Evolutionary conservation across 1,140 invertebrate species (phyloP).

Genomic region (Sycophila sp.): DNA sequence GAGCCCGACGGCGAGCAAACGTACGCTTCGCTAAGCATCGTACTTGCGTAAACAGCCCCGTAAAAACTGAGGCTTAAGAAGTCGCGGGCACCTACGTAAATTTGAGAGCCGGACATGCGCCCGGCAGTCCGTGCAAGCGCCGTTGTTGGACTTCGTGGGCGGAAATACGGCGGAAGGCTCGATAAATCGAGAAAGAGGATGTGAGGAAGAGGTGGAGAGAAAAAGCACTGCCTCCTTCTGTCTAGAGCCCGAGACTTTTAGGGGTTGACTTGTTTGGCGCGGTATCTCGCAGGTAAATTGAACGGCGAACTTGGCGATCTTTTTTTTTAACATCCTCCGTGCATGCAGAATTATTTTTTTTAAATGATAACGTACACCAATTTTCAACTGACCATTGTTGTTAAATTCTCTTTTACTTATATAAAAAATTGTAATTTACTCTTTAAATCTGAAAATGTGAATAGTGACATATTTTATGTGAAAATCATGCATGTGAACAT

Average conservation of each 20-base stretch:
- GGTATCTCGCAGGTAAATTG: slow-evolving; percentile 6
- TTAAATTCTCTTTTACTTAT: too few relatives aligned
- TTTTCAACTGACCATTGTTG: too few relatives aligned
- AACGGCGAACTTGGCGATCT: background rate
- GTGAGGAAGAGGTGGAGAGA: background rate
- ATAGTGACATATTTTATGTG: too few relatives aligned
- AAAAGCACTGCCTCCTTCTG: background rate
- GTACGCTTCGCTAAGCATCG: slow-evolving; percentile 14
- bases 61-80: slow-evolving; percentile 21
- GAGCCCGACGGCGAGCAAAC: too few relatives aligned
- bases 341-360: too few relatives aligned
- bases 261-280: slow-evolving; percentile 10
- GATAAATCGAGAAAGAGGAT: slow-evolving; percentile 24
- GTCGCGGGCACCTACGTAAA: background rate
- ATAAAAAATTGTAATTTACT: too few relatives aligned
- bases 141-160: slow-evolving; percentile 28
- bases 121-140: background rate
- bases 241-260: slow-evolving; percentile 15
- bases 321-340: too few relatives aligned
- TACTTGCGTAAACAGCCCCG: slow-evolving; percentile 4
- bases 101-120: slow-evolving; percentile 7
- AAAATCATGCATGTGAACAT: too few relatives aligned
- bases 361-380: too few relatives aligned
- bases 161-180: slow-evolving; percentile 26
- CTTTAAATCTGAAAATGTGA: too few relatives aligned